These are phyloP conservation scores for Agraylea sexmaculata DNA, from an alignment of 1,140 invertebrate species.

Conservation along the genomic window DNA sequence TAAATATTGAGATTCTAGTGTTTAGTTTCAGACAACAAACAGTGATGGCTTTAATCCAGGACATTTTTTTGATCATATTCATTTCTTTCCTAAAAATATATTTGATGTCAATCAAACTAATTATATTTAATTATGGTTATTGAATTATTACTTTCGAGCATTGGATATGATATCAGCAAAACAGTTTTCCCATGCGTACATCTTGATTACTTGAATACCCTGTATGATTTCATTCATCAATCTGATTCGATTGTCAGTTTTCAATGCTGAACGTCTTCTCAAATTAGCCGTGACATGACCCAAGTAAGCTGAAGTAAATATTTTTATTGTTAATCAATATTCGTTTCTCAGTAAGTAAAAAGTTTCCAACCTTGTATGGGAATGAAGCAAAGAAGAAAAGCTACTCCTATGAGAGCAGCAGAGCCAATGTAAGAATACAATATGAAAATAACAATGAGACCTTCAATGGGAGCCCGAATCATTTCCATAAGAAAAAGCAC, in stretches of 20 bases:
- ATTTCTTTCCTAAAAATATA: conserved; percentile 46
- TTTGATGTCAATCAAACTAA: not conserved
- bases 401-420: conserved; percentile 63
- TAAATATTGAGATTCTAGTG: conserved; percentile 64
- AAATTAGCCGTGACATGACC: conserved; percentile 54
- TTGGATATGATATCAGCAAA: conserved; percentile 55
- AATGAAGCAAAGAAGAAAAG: conserved; percentile 67
- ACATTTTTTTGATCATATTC: conserved; percentile 51
- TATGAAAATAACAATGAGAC: conserved; percentile 58
- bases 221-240: conserved; percentile 78
- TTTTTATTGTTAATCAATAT: conserved; percentile 1
- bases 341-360: not conserved
- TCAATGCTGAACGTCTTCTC: conserved; percentile 36
- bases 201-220: conserved; percentile 71
- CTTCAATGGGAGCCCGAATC: conserved; percentile 65
- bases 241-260: conserved; percentile 68
- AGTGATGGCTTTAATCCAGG: conserved; percentile 54
- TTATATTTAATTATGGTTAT: no score
- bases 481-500: conserved; percentile 55
- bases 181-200: conserved; percentile 81
- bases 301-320: conserved; percentile 47
- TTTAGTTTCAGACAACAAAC: conserved; percentile 55
- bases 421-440: conserved; percentile 63
- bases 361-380: conserved; percentile 60
- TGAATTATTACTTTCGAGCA: conserved; percentile 28